phyloP scores from a whole-genome alignment of 2,888 invertebrate genomes.

The Matsumyia berberina region DNA sequence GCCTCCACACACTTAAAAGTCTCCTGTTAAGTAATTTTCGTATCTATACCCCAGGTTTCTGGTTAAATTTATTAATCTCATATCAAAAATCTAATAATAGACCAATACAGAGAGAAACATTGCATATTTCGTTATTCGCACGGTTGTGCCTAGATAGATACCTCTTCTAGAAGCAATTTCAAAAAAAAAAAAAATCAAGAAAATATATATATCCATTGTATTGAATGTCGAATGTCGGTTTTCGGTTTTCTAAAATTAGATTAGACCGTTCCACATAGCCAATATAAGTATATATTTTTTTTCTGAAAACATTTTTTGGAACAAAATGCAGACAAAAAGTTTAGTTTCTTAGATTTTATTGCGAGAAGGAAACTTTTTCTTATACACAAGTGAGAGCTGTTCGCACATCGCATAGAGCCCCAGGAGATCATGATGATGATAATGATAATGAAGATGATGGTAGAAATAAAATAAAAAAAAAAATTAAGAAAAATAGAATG shows the following conservation, averaged over 20 bases:
- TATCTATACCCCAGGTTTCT: slow-evolving; percentile 22
- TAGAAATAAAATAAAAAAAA: not conserved
- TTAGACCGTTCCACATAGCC: slow-evolving; percentile 69
- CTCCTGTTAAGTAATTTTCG: slow-evolving; percentile 17
- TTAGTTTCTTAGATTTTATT: slow-evolving; percentile 36
- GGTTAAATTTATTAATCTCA: slow-evolving; percentile 54
- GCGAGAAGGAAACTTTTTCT: slow-evolving; percentile 14
- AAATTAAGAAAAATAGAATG: not conserved
- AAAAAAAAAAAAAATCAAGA: slow-evolving; percentile 26
- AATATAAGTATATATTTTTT: slow-evolving; percentile 44
- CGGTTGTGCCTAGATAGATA: slow-evolving; percentile 40
- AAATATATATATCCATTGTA: slow-evolving; percentile 61
- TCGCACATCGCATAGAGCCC: slow-evolving; percentile 24
- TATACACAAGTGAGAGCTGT: slow-evolving; percentile 34
- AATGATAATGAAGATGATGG: slow-evolving; percentile 17
- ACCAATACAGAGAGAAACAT: slow-evolving; percentile 48
- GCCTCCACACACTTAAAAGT: slow-evolving; percentile 25
- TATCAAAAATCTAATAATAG: slow-evolving; percentile 68
- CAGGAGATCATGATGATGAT: slow-evolving; percentile 23
- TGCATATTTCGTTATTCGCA: slow-evolving; percentile 71
- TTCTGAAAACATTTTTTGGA: slow-evolving; percentile 72
- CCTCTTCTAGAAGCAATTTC: slow-evolving; percentile 26
- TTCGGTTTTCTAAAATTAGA: slow-evolving; percentile 62
- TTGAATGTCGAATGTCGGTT: slow-evolving; percentile 72
- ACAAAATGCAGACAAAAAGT: slow-evolving; percentile 58